Percentiles rank a stretch among this genome's conserved stretches.
Evolutionary conservation across 2,797 vertebrate species (phyloP).

Genomic region (Coregonus ussuriensis): DNA sequence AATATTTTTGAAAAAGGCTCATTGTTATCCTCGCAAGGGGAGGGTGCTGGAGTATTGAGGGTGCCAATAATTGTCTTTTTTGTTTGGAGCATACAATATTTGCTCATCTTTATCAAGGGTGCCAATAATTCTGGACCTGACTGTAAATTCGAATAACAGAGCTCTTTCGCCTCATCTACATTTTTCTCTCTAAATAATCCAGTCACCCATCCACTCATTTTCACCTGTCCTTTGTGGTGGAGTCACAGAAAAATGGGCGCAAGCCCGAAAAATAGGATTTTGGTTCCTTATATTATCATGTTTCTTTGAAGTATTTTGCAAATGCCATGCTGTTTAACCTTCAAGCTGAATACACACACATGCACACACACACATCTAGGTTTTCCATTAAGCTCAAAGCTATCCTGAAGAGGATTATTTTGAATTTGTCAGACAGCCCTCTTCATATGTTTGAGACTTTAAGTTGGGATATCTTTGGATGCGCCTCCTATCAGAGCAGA

Average conservation of each 20-base stretch:
- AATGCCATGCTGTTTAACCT: constrained; percentile 13
- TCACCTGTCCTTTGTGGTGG: not conserved
- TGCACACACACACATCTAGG: constrained; percentile 6
- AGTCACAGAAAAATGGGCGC: not conserved
- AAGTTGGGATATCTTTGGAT: constrained; percentile 68
- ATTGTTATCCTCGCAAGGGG: too few species aligned
- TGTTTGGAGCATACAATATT: too few species aligned
- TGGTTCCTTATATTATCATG: constrained; percentile 16
- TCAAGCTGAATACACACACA: not conserved
- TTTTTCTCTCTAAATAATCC: not conserved
- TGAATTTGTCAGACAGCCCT: constrained; percentile 64
- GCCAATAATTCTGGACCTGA: too few species aligned
- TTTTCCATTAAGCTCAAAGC: constrained; percentile 69
- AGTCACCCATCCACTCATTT: constrained; percentile 45
- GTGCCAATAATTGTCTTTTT: too few species aligned
- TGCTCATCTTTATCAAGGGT: too few species aligned
- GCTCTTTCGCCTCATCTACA: not conserved
- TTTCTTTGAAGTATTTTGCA: constrained; percentile 52
- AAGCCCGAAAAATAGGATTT: too few species aligned
- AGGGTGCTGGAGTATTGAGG: too few species aligned
- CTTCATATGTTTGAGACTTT: constrained; percentile 65
- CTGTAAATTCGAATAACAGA: not conserved
- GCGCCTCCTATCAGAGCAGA: constrained; percentile 59
- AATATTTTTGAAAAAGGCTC: too few species aligned
- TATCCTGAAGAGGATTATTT: constrained; percentile 74